These are phyloP conservation scores for Drosophila grimshawi DNA, from an alignment of 1,140 invertebrate genomes.

Conservation along the genomic window DNA sequence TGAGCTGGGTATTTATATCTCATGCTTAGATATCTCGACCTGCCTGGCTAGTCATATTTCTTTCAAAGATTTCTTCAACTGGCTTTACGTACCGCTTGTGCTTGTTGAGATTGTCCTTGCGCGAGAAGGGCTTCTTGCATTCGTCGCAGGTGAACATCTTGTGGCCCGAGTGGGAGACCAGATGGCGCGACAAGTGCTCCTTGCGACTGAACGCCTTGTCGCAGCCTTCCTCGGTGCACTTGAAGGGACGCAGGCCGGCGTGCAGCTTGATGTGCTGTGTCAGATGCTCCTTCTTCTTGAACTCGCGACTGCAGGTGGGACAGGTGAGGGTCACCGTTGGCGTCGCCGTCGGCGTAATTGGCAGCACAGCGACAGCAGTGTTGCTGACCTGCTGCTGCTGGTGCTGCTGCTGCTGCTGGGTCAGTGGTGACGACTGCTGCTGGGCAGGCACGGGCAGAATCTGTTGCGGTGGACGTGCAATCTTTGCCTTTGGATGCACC, in stretches of 20 bases:
- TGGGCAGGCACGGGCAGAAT: conserved; percentile 36
- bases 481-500: conserved; percentile 15
- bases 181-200: conserved; percentile 89
- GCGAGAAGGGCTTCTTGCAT: conserved; percentile 91
- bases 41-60: no score
- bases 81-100: conserved; percentile 85
- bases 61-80: no score
- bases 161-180: conserved; percentile 90
- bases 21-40: no score
- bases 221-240: conserved; percentile 87
- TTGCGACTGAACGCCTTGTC: conserved; percentile 90
- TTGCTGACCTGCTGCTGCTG: conserved; percentile 18
- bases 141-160: conserved; percentile 91
- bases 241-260: conserved; percentile 88
- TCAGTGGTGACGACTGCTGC: conserved; percentile 1
- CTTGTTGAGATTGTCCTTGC: conserved; percentile 91
- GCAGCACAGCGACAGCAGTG: conserved; percentile 7
- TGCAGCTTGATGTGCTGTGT: conserved; percentile 90
- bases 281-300: conserved; percentile 90
- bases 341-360: conserved; percentile 15
- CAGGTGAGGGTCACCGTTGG: conserved; percentile 45
- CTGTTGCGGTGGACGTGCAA: conserved; percentile 35
- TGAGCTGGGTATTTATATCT: no score
- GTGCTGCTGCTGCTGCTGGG: conserved; percentile 13
- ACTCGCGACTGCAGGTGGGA: conserved; percentile 88